These are phyloP conservation scores for Pseudotriccus pelzelni DNA, from an alignment of 2,797 vertebrate species.

Conservation along the genomic window DNA sequence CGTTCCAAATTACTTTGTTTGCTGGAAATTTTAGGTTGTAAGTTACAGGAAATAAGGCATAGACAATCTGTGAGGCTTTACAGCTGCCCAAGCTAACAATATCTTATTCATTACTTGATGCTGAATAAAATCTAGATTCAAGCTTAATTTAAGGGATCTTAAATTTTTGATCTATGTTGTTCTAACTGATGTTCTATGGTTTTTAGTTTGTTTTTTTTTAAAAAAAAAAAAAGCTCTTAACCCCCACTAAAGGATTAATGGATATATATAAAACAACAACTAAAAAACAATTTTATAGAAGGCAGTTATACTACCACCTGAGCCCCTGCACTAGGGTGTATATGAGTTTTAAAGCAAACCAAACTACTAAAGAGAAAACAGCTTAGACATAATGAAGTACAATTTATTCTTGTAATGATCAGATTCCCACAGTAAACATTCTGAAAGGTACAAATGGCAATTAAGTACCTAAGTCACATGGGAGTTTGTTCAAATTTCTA, in stretches of 20 bases:
- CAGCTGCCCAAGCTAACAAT: background rate
- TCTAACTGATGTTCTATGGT: background rate
- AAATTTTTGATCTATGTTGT: background rate
- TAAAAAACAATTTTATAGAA: background rate
- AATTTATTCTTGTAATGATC: background rate
- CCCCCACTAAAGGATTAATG: background rate
- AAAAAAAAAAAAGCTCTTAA: background rate
- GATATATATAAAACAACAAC: background rate
- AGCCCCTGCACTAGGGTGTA: background rate
- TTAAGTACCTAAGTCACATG: background rate
- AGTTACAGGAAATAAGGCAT: background rate
- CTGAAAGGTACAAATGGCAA: background rate
- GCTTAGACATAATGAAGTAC: background rate
- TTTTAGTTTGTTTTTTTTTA: too few relatives aligned
- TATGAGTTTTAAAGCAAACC: background rate
- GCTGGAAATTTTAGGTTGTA: background rate
- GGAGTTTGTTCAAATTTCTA: background rate
- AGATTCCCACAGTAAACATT: background rate
- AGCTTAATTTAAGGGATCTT: background rate
- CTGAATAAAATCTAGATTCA: background rate
- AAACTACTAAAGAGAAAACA: background rate
- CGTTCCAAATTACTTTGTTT: background rate
- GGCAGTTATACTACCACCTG: background rate
- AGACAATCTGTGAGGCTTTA: background rate
- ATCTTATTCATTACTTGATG: background rate